Evolutionary conservation across 2,113 vertebrate genomes (phyloP).

Genomic region (Psilopogon haemacephalus): DNA sequence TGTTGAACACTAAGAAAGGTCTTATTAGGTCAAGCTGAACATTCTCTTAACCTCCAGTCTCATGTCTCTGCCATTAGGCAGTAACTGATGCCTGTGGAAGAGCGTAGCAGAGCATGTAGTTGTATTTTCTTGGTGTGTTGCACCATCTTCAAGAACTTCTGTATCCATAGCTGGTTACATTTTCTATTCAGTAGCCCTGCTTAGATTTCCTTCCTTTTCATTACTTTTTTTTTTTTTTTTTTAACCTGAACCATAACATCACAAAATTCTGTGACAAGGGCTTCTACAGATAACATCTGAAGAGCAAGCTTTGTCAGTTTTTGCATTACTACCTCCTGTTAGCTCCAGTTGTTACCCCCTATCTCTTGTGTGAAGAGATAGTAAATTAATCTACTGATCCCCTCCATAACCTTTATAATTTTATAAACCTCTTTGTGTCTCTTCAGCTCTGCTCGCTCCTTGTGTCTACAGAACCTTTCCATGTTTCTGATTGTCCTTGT

Average conservation of each 20-base stretch:
- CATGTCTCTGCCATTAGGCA: neutral
- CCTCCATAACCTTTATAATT: neutral
- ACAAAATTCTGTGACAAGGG: neutral
- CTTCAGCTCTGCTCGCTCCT: neutral
- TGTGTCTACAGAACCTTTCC: neutral
- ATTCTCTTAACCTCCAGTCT: neutral
- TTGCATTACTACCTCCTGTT: neutral
- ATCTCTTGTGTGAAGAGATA: neutral
- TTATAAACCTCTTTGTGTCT: neutral
- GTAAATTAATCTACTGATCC: neutral
- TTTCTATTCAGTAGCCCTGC: neutral
- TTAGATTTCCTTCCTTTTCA: neutral
- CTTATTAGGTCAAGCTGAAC: neutral
- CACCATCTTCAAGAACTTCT: neutral
- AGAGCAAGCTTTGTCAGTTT: neutral
- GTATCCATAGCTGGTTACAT: neutral
- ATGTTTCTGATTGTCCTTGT: neutral
- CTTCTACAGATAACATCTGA: neutral
- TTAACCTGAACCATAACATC: neutral
- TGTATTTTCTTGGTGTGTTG: neutral
- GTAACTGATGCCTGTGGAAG: neutral
- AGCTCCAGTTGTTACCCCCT: neutral
- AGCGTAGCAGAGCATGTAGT: neutral
- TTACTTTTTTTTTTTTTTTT: neutral
- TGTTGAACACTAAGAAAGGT: neutral